These are phyloP conservation scores for Drosophila tripunctata DNA, from an alignment of 2,888 invertebrate species.

Conservation along the genomic window DNA sequence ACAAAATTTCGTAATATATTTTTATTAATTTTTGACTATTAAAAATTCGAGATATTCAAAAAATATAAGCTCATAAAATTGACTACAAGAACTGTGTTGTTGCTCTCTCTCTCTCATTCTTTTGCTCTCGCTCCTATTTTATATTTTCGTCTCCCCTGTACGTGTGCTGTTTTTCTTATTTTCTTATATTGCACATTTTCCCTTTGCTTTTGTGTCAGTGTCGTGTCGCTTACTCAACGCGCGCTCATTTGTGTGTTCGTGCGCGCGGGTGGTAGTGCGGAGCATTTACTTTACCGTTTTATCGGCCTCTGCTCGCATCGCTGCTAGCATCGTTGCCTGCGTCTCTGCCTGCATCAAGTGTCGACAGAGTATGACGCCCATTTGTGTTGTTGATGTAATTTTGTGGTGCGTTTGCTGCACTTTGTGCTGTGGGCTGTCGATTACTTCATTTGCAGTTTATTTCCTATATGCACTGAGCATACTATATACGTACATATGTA, in stretches of 20 bases:
- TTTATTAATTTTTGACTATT: background rate
- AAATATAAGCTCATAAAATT: slow-evolving; percentile 20
- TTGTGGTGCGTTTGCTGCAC: slow-evolving; percentile 24
- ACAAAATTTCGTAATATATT: slow-evolving; percentile 7
- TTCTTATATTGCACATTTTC: slow-evolving; percentile 55
- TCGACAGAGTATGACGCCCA: slow-evolving; percentile 29
- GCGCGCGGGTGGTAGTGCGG: slow-evolving; percentile 1
- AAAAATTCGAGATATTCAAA: slow-evolving; percentile 16
- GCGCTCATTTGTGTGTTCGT: slow-evolving; percentile 34
- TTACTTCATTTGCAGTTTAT: slow-evolving; percentile 74
- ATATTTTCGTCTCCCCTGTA: background rate
- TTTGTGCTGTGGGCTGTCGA: slow-evolving; percentile 32
- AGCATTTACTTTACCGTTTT: slow-evolving; percentile 34
- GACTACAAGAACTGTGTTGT: slow-evolving; percentile 34
- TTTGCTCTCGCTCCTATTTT: background rate
- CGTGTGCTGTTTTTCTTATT: slow-evolving; percentile 44
- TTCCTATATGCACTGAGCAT: slow-evolving; percentile 62
- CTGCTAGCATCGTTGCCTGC: slow-evolving; percentile 35
- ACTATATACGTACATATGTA: background rate
- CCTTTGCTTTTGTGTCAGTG: slow-evolving; percentile 44
- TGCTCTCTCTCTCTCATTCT: slow-evolving; percentile 2
- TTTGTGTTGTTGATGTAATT: slow-evolving; percentile 21
- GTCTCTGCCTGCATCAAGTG: slow-evolving; percentile 43
- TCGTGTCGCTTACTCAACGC: slow-evolving; percentile 44
- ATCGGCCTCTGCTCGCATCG: slow-evolving; percentile 16